A percentile compares a stretch with the other conserved stretches of the same genome.
phyloP scores from a whole-genome alignment of 2,797 vertebrate genomes.

The Meriones psammophilus region DNA sequence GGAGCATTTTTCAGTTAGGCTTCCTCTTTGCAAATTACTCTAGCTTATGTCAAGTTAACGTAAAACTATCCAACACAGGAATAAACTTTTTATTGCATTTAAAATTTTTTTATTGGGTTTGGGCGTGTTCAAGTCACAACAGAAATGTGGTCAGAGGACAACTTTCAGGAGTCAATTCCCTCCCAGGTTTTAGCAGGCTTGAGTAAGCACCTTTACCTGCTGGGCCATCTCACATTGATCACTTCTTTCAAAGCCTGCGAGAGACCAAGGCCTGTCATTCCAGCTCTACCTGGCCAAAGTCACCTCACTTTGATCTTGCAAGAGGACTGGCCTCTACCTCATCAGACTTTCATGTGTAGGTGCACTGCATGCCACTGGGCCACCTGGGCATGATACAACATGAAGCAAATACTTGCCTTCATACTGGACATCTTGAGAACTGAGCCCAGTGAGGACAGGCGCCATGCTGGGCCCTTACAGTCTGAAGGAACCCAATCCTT shows the following conservation, averaged over 20 bases:
- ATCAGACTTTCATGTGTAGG: neutral
- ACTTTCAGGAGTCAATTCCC: neutral
- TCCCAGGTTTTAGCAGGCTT: neutral
- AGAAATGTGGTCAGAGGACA: neutral
- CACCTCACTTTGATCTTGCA: neutral
- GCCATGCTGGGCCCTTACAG: rapidly evolving
- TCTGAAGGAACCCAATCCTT: neutral
- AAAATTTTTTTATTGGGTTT: neutral
- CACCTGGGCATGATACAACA: neutral
- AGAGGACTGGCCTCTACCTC: neutral
- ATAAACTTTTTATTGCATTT: slow-evolving; percentile 1
- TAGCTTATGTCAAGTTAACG: neutral
- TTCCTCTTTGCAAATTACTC: neutral
- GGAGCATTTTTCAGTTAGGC: neutral
- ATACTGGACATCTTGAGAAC: neutral
- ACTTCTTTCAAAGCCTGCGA: neutral
- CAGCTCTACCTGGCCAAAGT: neutral
- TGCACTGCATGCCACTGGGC: neutral
- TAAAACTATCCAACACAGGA: neutral
- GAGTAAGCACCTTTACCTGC: neutral
- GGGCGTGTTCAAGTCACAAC: neutral
- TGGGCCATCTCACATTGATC: neutral
- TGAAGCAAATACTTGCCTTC: neutral
- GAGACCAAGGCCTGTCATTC: neutral
- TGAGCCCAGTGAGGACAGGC: neutral